These are phyloP conservation scores for Myocastor coypus DNA, from an alignment of 2,113 vertebrate species.

Conservation along the genomic window DNA sequence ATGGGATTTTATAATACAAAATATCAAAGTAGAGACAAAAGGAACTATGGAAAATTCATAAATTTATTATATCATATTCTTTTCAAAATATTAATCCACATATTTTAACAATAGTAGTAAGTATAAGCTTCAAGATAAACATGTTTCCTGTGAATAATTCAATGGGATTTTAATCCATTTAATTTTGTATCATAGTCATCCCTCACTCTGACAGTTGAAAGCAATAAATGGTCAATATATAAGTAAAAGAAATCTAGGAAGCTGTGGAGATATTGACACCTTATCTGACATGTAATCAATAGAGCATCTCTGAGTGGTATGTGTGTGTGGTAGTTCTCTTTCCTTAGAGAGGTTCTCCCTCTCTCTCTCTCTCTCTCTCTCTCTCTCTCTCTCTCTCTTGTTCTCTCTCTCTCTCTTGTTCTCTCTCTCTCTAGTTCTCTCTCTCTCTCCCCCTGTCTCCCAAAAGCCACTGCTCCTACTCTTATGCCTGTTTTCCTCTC, in stretches of 20 bases:
- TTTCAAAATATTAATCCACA: neutral
- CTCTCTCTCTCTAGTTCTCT: too few relatives aligned
- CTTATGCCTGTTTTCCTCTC: neutral
- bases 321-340: fast-evolving
- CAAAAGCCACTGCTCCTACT: too few relatives aligned
- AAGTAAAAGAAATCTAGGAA: neutral
- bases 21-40: neutral
- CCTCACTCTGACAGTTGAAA: neutral
- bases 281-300: neutral
- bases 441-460: neutral
- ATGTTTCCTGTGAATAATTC: neutral
- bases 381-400: neutral
- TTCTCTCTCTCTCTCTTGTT: too few relatives aligned
- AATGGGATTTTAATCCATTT: neutral
- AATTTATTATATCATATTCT: neutral
- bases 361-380: neutral
- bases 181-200: neutral
- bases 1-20: neutral
- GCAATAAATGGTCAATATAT: neutral
- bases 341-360: neutral
- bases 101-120: neutral
- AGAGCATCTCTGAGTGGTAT: neutral
- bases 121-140: neutral
- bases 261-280: neutral
- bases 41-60: neutral